Evolutionary conservation across 2,888 invertebrate species (phyloP), one percentile per base, ranked within the genome.

Genomic region (Trichopoda pennipes): DNA sequence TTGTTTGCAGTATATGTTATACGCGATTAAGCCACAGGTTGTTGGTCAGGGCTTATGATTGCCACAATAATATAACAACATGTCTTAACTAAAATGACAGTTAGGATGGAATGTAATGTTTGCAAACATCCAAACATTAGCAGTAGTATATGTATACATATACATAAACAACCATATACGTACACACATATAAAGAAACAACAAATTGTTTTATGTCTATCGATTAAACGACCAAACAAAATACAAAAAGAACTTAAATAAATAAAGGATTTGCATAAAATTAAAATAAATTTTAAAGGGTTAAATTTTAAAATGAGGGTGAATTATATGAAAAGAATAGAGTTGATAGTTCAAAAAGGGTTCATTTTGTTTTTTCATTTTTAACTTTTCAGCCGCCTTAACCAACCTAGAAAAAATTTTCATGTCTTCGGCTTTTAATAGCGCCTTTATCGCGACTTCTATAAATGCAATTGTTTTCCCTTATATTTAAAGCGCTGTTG

Each of bases 11-110:
- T 44, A 19, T 44, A 17, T 47, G 1, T 7, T n/a, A 44, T 60
- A 60, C 17, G 58, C 42, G 61, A 81, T 81, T 73, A 81, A 61
- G 77, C 81, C 73, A 81, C 77, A 81, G 81, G 77, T 77, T 77
- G 73, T 81, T 81, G 77, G 77, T 73, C 77, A 81, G 63, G 47
- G 58, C 53, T 77, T 76, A 73, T 77, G 19, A 38, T 28, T 73
- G 77, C 53, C 72, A 51, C 44, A 63, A 58, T 38, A 69, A 66
- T 38, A 75, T n/a, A 55, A 60, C 69, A 80, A 66, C 23, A 60
- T 72, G 60, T 64, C 51, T 35, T 66, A 53, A 72, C 51, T 55
- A 19, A 35, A 55, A 58, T 80, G 75, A 58, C 75, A 80, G 73
- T 55, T 63, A 14, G 32, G 55, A 4, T 32, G n/a, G n/a, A 66